Conservation (phyloP, 2,888 invertebrate genomes). For the Pomacea canaliculata region DNA sequence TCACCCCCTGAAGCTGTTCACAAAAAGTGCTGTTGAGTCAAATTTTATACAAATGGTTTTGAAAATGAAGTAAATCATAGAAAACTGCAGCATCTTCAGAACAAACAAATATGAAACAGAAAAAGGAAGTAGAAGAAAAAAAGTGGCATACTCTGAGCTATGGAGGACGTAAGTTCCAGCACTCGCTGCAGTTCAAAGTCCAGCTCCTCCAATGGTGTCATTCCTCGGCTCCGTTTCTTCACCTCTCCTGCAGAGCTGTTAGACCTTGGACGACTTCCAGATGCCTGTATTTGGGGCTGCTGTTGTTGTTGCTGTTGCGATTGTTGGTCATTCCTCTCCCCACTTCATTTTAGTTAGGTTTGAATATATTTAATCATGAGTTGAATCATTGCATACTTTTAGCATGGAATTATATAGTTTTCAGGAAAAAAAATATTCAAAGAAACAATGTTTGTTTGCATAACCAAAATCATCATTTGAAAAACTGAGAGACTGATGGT, state of each 20-base stretch:
- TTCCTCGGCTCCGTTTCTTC: slow-evolving; percentile 11
- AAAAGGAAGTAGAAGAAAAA: too few relatives aligned
- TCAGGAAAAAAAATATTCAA: too few relatives aligned
- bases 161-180: slow-evolving; percentile 49
- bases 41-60: too few relatives aligned
- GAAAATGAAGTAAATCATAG: background rate
- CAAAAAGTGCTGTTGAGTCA: background rate
- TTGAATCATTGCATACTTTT: too few relatives aligned
- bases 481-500: too few relatives aligned
- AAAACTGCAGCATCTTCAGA: too few relatives aligned
- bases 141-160: slow-evolving; percentile 34
- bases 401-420: too few relatives aligned
- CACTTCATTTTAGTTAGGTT: too few relatives aligned
- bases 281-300: background rate
- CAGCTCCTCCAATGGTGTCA: slow-evolving; percentile 52
- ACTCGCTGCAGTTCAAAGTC: slow-evolving; percentile 56
- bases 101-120: too few relatives aligned
- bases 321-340: background rate
- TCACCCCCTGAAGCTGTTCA: slow-evolving; percentile 7
- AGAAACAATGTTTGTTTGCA: too few relatives aligned
- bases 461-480: too few relatives aligned
- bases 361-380: too few relatives aligned
- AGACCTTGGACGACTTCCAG: slow-evolving; percentile 26
- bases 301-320: background rate
- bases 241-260: slow-evolving; percentile 34